Evolutionary conservation across 2,113 vertebrate genomes (phyloP), one percentile per base, ranked within the genome.

Genomic region (Columbina picui): DNA sequence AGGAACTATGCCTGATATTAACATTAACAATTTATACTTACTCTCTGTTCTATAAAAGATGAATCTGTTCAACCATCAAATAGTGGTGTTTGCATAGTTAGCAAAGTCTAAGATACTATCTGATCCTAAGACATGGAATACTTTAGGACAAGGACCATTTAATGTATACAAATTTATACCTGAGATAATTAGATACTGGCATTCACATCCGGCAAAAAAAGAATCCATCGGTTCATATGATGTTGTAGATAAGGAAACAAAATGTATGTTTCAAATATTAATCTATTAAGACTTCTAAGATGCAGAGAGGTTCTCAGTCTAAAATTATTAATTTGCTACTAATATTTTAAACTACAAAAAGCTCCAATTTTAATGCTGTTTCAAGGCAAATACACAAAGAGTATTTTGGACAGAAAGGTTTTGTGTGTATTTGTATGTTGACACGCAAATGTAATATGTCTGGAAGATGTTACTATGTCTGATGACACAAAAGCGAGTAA

Each of bases 401-500:
- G 75, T 91, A 82, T 97, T 98, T 97, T 95, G 96, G 93, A 93
- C 92, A 81, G 67, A 79, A 93, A 67, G 70, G 88, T 96, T 97
- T 97, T 94, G 73, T 97, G 88, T 96, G 92, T 96, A 89, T 97
- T 98, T 96, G 85, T 96, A 96, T 97, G 96, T 98, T 97, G 97
- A 97, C 97, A 97, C 95, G 25, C 96, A 97, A 98, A 97, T 89
- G 78, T 97, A 97, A 71, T 98, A 97, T 87, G 95, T 98, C 97
- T 97, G 95, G 95, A 95, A 98, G 97, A 98, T 97, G 97, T 96
- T 98, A 94, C 98, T 98, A 97, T 96, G 96, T 97, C 97, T 98
- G 98, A 98, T 97, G 96, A 97, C 88, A 97, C 97, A 98, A 98
- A 98, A 96, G 97, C 97, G 97, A 97, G 98, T 97, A 98, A 98